phyloP scores from a whole-genome alignment of 2,113 vertebrate species.

The Tetrax tetrax region DNA sequence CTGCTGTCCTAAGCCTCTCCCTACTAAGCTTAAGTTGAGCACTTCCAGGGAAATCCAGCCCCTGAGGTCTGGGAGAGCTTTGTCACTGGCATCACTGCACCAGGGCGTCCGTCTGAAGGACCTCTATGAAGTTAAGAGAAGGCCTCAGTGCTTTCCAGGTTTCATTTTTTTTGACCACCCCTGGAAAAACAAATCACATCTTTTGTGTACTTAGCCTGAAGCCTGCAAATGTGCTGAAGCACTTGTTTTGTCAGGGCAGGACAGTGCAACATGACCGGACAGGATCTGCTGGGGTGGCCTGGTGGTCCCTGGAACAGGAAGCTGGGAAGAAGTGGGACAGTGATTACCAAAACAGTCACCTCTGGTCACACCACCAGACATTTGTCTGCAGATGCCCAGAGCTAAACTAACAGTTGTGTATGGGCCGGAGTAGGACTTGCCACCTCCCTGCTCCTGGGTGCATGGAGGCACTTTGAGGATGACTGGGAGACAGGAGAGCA shows the following conservation, averaged over 20 bases:
- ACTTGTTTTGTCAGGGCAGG: not conserved
- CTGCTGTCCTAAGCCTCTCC: not conserved
- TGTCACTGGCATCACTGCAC: not conserved
- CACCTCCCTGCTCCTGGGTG: not conserved
- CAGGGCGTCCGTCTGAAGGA: not conserved
- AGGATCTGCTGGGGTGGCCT: not conserved
- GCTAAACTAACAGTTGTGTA: not conserved
- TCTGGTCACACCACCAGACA: not conserved
- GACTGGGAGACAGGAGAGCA: not conserved
- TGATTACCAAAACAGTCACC: not conserved
- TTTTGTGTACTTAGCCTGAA: not conserved
- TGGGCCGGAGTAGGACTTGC: not conserved
- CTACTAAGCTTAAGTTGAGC: not conserved
- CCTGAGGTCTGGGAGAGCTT: not conserved
- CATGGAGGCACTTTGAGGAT: not conserved
- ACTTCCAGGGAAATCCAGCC: not conserved
- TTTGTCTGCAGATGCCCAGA: not conserved
- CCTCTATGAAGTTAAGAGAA: not conserved
- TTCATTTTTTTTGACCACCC: not conserved
- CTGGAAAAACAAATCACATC: accelerated
- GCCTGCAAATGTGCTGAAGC: not conserved
- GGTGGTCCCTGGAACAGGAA: not conserved
- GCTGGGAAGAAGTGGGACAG: not conserved
- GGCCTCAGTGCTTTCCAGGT: not conserved
- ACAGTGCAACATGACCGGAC: not conserved